Conservation (phyloP, 1,140 invertebrate species). For the Papilio machaon region DNA sequence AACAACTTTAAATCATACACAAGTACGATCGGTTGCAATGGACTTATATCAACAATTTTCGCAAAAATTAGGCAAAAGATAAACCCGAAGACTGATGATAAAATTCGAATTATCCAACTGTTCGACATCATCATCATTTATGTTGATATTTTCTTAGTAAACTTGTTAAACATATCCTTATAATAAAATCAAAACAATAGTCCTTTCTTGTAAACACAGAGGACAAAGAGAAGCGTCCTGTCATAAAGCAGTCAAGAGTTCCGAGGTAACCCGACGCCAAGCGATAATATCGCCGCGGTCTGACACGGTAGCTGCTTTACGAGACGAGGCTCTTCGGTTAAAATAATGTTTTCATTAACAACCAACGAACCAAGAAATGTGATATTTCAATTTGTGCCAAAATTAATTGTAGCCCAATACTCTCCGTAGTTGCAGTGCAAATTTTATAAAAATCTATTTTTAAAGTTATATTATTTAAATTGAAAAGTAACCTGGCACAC, state of each 20-base stretch:
- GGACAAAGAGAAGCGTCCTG: slow-evolving; percentile 42
- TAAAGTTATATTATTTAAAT: too few relatives aligned
- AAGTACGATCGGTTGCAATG: too few relatives aligned
- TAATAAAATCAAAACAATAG: slow-evolving; percentile 20
- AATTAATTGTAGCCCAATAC: neutral
- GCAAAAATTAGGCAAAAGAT: too few relatives aligned
- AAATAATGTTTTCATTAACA: slow-evolving; percentile 29
- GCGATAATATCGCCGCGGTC: slow-evolving; percentile 51
- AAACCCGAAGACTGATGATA: neutral
- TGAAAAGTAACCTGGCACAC: too few relatives aligned
- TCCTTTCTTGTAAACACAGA: slow-evolving; percentile 23
- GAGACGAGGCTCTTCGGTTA: neutral
- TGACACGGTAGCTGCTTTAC: slow-evolving; percentile 36
- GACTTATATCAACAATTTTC: too few relatives aligned
- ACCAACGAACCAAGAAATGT: neutral
- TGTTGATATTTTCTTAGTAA: neutral
- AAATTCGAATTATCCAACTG: neutral
- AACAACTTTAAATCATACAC: neutral
- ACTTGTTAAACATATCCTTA: slow-evolving; percentile 17
- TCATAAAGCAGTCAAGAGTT: slow-evolving; percentile 47
- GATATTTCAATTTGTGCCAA: neutral
- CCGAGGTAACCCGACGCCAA: slow-evolving; percentile 51
- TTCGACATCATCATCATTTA: neutral
- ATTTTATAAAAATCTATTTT: too few relatives aligned
- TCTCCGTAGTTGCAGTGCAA: too few relatives aligned